Base-by-base conservation (phyloP, 2,797 vertebrate genomes). In the Novumbra hubbsi region DNA sequence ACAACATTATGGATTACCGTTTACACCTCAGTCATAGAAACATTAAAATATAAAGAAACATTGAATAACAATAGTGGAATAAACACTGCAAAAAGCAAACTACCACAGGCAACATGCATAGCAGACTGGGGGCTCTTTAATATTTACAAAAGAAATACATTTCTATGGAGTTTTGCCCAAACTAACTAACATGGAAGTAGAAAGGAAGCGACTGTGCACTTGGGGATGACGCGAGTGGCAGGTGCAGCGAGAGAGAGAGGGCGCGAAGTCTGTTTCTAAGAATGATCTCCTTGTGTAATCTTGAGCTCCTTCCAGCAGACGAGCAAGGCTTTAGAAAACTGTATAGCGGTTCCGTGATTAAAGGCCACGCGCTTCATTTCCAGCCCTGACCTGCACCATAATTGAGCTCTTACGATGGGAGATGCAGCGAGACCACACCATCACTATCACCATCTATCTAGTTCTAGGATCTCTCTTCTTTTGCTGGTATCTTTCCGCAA, bases 201-300 rank as follows among this genome's bases (percentile, higher is more conserved):
- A 71, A 48, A 72, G 24, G 66, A 50, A 38, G 55, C 45, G 81
- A 79, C 77, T 73, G 83, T 87, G 88, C 80, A 91, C 91, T 87
- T 89, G 87, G 69, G 52, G 80, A 82, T 88, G 84, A 78, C 87
- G 60, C 24, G 17, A 89, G 84, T 76, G 87, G 92, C 92, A 93
- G 92, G 92, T 94, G 92, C 91, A 89, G 83, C 73, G 21, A 55
- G 68, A 19, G 55, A 60, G n/a, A 60, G 75, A 70, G 52, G 67
- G 45, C 41, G 15, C 67, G 21, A 32, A 69, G 70, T 65, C 72
- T 76, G 73, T 11, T 11, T 70, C 79, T 67, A 75, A 92, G 91
- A 94, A 93, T 91, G 93, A 92, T 89, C 89, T 85, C 89, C 78
- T 84, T 94, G 92, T 94, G 92, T 87, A 88, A 90, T 91, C 88